Base-by-base conservation (phyloP, 2,113 vertebrate species). In the Ondatra zibethicus region DNA sequence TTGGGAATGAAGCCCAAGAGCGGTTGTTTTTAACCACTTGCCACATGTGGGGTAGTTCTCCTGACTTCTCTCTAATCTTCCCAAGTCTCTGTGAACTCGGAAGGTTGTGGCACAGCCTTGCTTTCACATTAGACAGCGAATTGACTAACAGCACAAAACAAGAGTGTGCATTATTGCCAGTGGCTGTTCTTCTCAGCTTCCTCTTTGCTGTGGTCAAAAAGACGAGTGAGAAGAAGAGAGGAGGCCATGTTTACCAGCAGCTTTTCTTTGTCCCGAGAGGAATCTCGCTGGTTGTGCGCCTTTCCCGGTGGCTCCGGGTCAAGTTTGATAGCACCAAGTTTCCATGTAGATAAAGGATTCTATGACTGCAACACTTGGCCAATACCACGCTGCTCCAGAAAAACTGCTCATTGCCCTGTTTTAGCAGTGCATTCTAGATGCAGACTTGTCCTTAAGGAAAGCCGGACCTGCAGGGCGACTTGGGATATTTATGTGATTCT, bases 1-100 rank as follows among this genome's bases (percentile, higher is more conserved):
- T 92, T 82, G 61, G 61, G 77, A 92, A 65, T 91, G 58, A 85
- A 88, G 27, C 31, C 8, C 10, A 61, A 47, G 65, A 66, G 21
- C 25, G 52, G 90, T 88, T 93, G 78, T 85, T 89, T 95, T 42
- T 52, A 86, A 52, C 73, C 76, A 66, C 50, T 93, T 88, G 55
- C 10, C 29, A 19, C 31, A 19, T 86, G 27, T 58, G 9, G 23
- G 19, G 68, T 76, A 47, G 36, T 94, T 81, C 82, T 91, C 6
- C 0, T 33, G 55, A 50, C 61, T 94, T 25, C 29, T 47, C 1
- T 17, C n/a, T 94, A 23, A 72, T 77, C 17, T 81, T 91, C 25
- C 4, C 23, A 31, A 52, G 47, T 52, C 16, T 29, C 25, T 52
- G 16, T 0, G n/a, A 95, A 36, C 27, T 75, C 16, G 1, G 29